Evolutionary conservation across 2,888 invertebrate genomes (phyloP), one percentile per base, ranked within the genome.

Genomic region (Dynastes grantii): DNA sequence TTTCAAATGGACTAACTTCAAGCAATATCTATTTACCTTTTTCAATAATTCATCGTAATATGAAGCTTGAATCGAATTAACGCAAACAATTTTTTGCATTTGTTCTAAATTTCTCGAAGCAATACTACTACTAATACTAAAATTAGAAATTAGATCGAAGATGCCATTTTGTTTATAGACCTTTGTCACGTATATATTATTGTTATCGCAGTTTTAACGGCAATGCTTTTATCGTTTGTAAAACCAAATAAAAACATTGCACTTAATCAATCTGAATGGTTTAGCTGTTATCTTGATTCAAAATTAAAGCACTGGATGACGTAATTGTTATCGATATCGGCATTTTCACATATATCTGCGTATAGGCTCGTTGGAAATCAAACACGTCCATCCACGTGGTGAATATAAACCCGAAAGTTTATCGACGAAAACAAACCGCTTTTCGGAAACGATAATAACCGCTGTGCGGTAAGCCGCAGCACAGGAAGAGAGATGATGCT

Each of bases 401-500:
- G 61, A 61, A 61, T 61, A 61, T 1, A 22, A 67, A 67, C 67
- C 13, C 40, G 3, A 67, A 67, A 40, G 27, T 67, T 67, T 67
- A 45, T 67, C 67, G 45, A 45, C 45, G 40, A 67, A 45, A 67
- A 67, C 67, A 67, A 67, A 67, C 67, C 67, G 67, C 45, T 67
- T 40, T 67, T 45, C 45, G 61, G 29, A 29, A 61, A 16, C 45
- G 67, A 67, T 67, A 67, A 67, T 67, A 45, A 45, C n/a, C 61
- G 61, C 27, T 13, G 8, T 4, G 67, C 67, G 67, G 67, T 67
- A 67, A 67, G 22, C 67, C 67, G 61, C 61, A 61, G 5, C n/a
- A 64, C 67, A 40, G 67, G 67, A 67, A 45, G 22, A 65, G 67
- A 67, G 67, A 67, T 29, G 67, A 67, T 67, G 67, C 22, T 67